phyloP scores from a whole-genome alignment of 2,888 invertebrate genomes.

The Argyresthia goedartella region DNA sequence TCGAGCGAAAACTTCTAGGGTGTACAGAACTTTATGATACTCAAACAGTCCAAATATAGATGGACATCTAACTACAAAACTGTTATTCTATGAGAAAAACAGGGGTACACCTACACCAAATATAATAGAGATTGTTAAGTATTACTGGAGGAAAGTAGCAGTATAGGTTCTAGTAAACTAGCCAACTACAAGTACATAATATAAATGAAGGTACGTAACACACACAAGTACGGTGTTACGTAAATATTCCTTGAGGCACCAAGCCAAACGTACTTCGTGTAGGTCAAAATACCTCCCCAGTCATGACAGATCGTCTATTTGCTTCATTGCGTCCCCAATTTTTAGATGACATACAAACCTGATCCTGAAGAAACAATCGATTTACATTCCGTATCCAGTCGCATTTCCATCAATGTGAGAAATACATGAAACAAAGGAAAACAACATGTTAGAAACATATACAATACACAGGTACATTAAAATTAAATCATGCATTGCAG shows the following conservation, averaged over 20 bases:
- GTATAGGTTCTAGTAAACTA: constrained; percentile 21
- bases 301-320: too few species aligned
- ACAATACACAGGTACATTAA: too few species aligned
- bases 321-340: too few species aligned
- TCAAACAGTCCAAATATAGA: background rate
- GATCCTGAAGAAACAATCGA: constrained; percentile 30
- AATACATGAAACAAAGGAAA: constrained; percentile 43
- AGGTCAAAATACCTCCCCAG: too few species aligned
- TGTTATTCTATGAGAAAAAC: background rate
- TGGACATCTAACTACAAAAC: background rate
- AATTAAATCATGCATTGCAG: too few species aligned
- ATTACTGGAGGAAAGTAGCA: constrained; percentile 19
- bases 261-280: too few species aligned
- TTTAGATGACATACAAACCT: constrained; percentile 41
- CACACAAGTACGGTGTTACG: background rate
- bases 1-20: background rate
- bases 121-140: too few species aligned
- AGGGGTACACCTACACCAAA: background rate
- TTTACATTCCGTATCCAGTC: background rate
- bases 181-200: constrained; percentile 19
- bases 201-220: background rate
- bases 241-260: too few species aligned
- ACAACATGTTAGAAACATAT: too few species aligned
- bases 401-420: constrained; percentile 13
- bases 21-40: background rate